Percentiles rank a stretch among this genome's conserved stretches.
phyloP scores from a whole-genome alignment of 2,113 vertebrate species.

The Clarias macrocephalus region DNA sequence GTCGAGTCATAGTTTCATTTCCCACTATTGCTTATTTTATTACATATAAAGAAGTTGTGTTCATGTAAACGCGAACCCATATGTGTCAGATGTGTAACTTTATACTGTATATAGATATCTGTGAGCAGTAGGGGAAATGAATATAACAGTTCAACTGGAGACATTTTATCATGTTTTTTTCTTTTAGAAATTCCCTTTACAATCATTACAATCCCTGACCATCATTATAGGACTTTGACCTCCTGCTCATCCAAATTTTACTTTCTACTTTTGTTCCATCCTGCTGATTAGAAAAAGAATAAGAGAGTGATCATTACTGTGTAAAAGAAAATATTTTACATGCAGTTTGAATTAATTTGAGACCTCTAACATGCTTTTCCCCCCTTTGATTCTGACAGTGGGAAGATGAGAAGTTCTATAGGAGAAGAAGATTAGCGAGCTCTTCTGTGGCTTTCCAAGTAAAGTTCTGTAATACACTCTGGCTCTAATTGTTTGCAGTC shows the following conservation, averaged over 20 bases:
- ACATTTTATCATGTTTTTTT: slow-evolving; percentile 25
- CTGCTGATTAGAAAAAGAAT: not conserved
- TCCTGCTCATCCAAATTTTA: not conserved
- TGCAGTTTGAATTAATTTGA: not conserved
- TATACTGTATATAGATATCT: slow-evolving; percentile 17
- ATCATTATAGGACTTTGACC: slow-evolving; percentile 6
- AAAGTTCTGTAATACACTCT: slow-evolving; percentile 84
- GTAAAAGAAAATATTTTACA: not conserved
- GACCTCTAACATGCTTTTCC: slow-evolving; percentile 35
- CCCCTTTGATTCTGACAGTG: slow-evolving; percentile 55
- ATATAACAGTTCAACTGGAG: slow-evolving; percentile 37
- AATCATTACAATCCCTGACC: slow-evolving; percentile 16
- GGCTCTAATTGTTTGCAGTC: slow-evolving; percentile 78
- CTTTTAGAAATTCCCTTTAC: slow-evolving; percentile 26
- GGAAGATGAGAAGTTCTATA: slow-evolving; percentile 57
- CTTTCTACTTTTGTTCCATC: not conserved
- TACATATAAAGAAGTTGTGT: slow-evolving; percentile 6
- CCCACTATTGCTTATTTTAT: not conserved
- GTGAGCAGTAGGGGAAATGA: not conserved
- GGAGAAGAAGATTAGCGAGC: slow-evolving; percentile 66
- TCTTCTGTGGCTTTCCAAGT: slow-evolving; percentile 78
- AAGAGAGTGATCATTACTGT: not conserved
- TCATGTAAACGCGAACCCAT: slow-evolving; percentile 18
- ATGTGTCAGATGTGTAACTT: slow-evolving; percentile 7
- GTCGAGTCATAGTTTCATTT: slow-evolving; percentile 30